Evolutionary conservation across 2,113 vertebrate species (phyloP).

Genomic region (Tyto alba): DNA sequence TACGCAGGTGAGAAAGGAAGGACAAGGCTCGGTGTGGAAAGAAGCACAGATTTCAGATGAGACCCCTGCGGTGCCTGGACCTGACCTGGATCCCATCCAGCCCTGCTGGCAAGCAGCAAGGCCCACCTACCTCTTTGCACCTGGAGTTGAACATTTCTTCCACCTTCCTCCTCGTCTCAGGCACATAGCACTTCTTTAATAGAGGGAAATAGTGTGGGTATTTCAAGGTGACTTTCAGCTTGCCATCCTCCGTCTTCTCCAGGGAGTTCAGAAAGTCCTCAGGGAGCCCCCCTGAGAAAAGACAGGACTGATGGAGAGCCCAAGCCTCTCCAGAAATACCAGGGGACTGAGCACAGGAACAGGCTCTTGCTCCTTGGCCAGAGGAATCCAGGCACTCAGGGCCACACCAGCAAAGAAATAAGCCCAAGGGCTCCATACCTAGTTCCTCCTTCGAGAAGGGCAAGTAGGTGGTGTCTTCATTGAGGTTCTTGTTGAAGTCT

Average conservation of each 20-base stretch:
- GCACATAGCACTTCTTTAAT: conserved; percentile 93
- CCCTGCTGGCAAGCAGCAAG: background rate
- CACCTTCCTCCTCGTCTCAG: conserved; percentile 85
- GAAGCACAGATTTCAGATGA: background rate
- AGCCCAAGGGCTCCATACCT: conserved; percentile 58
- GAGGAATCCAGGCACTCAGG: background rate
- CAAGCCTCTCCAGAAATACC: background rate
- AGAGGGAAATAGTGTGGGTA: conserved; percentile 97
- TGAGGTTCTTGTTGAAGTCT: conserved; percentile 97
- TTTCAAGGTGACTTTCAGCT: conserved; percentile 91
- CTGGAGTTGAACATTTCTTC: conserved; percentile 95
- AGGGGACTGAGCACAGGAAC: background rate
- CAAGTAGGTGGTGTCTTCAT: conserved; percentile 89
- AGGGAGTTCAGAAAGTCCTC: conserved; percentile 92
- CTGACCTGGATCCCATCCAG: background rate
- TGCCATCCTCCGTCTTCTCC: conserved; percentile 82
- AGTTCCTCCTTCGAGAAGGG: conserved; percentile 83
- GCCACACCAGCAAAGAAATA: background rate
- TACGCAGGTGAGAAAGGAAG: accelerated
- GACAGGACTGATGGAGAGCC: background rate
- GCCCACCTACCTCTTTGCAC: conserved; percentile 83
- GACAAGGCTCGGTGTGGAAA: accelerated
- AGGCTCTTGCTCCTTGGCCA: background rate
- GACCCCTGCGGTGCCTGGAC: accelerated
- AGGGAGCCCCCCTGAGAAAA: conserved; percentile 84